A percentile compares a stretch with the other conserved stretches of the same genome.
phyloP scores from a whole-genome alignment of 2,797 vertebrate species.

The Liasis olivaceus region DNA sequence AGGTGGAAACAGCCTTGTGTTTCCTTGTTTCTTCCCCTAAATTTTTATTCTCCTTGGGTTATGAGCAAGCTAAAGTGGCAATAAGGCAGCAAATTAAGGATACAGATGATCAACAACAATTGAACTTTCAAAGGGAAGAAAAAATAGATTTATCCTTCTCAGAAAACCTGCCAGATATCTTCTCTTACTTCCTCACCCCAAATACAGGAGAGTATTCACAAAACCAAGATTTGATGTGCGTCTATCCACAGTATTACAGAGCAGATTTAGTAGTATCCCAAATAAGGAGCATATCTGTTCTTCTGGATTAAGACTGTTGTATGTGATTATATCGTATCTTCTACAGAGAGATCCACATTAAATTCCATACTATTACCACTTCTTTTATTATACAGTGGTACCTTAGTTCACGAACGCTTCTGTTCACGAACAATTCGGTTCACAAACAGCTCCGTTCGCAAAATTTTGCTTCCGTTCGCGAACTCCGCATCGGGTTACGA shows the following conservation, averaged over 20 bases:
- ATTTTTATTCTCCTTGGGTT: background rate
- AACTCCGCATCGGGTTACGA: too few species aligned
- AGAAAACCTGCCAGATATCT: background rate
- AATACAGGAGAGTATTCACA: background rate
- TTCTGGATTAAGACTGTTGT: background rate
- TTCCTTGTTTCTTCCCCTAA: background rate
- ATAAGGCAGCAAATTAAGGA: background rate
- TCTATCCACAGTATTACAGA: background rate
- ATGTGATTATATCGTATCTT: background rate
- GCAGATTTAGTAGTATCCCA: background rate
- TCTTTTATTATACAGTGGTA: background rate
- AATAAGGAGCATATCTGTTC: background rate
- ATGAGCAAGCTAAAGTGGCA: background rate
- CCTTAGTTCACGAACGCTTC: too few species aligned
- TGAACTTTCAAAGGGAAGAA: background rate
- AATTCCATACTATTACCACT: background rate
- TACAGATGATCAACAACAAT: background rate
- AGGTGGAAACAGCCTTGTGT: background rate
- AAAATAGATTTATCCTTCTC: background rate
- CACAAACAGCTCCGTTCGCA: too few species aligned
- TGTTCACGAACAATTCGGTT: too few species aligned
- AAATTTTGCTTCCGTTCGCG: too few species aligned
- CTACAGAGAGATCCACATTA: background rate
- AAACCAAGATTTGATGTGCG: background rate
- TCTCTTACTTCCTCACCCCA: too few species aligned